These are phyloP conservation scores for Artibeus jamaicensis DNA, from an alignment of 2,797 vertebrate genomes.

Conservation along the genomic window DNA sequence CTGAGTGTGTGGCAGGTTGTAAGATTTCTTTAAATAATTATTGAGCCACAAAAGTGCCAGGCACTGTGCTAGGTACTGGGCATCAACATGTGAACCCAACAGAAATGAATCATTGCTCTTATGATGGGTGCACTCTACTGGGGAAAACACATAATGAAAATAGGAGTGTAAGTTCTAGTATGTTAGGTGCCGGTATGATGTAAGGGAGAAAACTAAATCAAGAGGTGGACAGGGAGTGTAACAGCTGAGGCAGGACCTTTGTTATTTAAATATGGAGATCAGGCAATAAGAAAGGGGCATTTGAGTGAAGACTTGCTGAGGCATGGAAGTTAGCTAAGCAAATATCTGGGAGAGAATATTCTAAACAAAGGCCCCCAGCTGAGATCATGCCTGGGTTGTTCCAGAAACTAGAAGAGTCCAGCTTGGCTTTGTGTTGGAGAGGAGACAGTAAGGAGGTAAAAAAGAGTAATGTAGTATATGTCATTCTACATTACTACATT, in stretches of 20 bases:
- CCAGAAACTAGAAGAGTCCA: not conserved
- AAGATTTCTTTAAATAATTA: not conserved
- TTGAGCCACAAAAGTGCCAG: not conserved
- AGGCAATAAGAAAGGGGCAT: not conserved
- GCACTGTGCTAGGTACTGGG: too few relatives aligned
- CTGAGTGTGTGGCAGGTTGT: not conserved
- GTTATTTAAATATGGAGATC: not conserved
- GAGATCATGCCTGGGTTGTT: not conserved
- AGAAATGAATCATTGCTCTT: not conserved
- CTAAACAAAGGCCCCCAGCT: not conserved
- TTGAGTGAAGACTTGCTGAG: not conserved
- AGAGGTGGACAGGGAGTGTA: not conserved
- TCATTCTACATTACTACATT: too few relatives aligned
- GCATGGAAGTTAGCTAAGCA: not conserved
- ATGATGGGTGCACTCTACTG: not conserved
- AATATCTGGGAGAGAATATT: not conserved
- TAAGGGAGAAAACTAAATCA: not conserved
- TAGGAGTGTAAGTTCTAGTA: not conserved
- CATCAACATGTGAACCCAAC: not conserved
- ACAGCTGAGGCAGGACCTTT: not conserved
- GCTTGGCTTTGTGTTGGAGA: not conserved
- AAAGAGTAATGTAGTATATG: not conserved
- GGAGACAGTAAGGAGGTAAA: not conserved
- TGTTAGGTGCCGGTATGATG: not conserved
- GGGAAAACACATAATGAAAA: not conserved